Percentiles rank a stretch among this genome's conserved stretches.
These are phyloP conservation scores for Calliopum simillimum DNA, from an alignment of 2,888 invertebrate genomes.

Conservation along the genomic window DNA sequence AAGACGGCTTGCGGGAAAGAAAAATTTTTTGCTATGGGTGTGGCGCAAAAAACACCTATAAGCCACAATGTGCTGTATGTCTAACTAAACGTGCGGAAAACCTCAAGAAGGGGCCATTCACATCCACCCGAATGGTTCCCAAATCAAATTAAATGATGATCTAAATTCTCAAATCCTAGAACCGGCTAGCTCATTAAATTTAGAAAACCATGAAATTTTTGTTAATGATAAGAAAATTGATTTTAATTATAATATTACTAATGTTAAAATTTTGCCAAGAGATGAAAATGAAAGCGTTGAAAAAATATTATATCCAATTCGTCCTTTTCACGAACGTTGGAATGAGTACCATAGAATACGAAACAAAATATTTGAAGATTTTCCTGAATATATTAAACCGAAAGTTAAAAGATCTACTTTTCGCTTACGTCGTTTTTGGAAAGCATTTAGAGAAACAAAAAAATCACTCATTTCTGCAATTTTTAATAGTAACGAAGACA, in stretches of 20 bases:
- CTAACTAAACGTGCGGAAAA: slow-evolving; percentile 8
- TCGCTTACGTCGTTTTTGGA: slow-evolving; percentile 6
- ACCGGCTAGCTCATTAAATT: not conserved
- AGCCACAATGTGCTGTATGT: slow-evolving; percentile 26
- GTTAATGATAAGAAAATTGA: not conserved
- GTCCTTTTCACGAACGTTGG: slow-evolving; percentile 1
- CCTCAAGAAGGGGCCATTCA: slow-evolving; percentile 2
- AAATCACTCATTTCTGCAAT: slow-evolving; percentile 30
- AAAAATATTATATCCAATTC: not conserved
- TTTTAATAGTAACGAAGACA: not conserved
- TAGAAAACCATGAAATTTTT: not conserved
- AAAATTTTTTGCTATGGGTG: too few species aligned
- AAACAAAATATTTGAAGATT: slow-evolving; percentile 5
- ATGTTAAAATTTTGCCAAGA: slow-evolving; percentile 3
- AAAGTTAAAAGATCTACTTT: slow-evolving; percentile 1
- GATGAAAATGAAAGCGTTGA: not conserved
- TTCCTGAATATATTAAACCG: not conserved
- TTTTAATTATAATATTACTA: too few species aligned
- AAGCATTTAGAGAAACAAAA: slow-evolving; percentile 1
- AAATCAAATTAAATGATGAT: not conserved
- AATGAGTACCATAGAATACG: not conserved
- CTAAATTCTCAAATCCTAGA: not conserved
- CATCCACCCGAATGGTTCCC: slow-evolving; percentile 4
- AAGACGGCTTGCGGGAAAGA: slow-evolving; percentile 14
- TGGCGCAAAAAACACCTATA: too few species aligned